Evolutionary conservation across 2,113 vertebrate genomes (phyloP), one percentile per base, ranked within the genome.

Genomic region (Phodopus roborovskii): DNA sequence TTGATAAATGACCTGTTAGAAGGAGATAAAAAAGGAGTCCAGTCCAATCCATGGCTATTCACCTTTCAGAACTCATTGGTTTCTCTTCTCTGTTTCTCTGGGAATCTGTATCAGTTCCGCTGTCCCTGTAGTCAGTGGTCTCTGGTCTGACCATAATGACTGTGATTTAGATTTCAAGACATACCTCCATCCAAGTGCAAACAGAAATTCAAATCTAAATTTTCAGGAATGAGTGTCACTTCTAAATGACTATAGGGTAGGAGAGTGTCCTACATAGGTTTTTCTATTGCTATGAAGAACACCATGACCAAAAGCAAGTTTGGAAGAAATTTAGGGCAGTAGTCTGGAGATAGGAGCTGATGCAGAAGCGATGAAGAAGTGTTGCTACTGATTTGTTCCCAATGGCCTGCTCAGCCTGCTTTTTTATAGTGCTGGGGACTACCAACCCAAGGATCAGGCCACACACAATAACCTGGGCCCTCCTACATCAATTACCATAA

Each of bases 81-180:
- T 28, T 45, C 66, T 62, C 10, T 30, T 71, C 3, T 58, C 30
- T 42, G 20, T 42, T 9, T 66, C 26, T 90, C 20, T 92, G 17
- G 39, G 62, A 1, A 12, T 24, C 9, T 0, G 0, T 2, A 2
- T 39, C 24, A 50, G 7, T 71, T 81, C 16, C 48, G 20, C 86
- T 75, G 2, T 90, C 22, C 94, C 48, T 60, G 0, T 60, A 66
- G 4, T 50, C 74, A 39, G 12, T 28, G 42, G 9, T 53, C 33
- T n/a, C 30, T 50, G 13, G 4, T 48, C 30, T 3, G 60, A 26
- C 3, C 17, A 16, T 28, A 5, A 0, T 60, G 6, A 28, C 53
- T 82, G 13, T 42, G 68, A 24, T 5, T 22, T 53, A 39, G 4
- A 28, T 28, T 45, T 10, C 15, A n/a, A 0, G 16, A 13, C 50